Percentiles rank a stretch among this genome's conserved stretches.
Evolutionary conservation across 2,113 vertebrate genomes (phyloP).

Genomic region (Strix uralensis): DNA sequence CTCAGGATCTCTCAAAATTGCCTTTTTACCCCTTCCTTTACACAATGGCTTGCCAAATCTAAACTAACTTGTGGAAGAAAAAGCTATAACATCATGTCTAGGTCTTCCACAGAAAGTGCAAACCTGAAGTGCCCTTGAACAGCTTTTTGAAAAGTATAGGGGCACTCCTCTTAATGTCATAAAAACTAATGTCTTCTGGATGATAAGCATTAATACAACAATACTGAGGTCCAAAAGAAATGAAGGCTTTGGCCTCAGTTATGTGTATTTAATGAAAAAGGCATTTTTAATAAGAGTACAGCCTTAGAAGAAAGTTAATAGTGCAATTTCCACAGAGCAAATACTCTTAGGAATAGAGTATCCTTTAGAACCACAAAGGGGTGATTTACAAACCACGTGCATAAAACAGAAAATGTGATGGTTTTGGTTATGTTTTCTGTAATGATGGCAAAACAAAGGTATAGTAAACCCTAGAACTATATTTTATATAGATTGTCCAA

Average conservation of each 20-base stretch:
- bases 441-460: not conserved
- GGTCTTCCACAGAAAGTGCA: not conserved
- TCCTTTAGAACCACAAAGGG: not conserved
- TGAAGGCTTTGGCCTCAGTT: not conserved
- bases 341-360: not conserved
- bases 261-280: not conserved
- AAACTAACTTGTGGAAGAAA: not conserved
- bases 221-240: not conserved
- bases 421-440: not conserved
- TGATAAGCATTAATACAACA: not conserved
- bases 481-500: not conserved
- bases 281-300: not conserved
- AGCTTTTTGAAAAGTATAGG: not conserved
- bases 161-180: not conserved
- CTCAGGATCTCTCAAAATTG: not conserved
- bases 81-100: not conserved
- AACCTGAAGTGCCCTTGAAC: not conserved
- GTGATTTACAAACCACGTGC: not conserved
- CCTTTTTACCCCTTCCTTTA: not conserved
- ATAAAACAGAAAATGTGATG: not conserved
- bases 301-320: not conserved
- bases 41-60: not conserved
- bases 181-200: not conserved
- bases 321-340: not conserved
- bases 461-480: not conserved